Evolutionary conservation across 1,140 invertebrate genomes (phyloP).

Genomic region (Triops cancriformis): DNA sequence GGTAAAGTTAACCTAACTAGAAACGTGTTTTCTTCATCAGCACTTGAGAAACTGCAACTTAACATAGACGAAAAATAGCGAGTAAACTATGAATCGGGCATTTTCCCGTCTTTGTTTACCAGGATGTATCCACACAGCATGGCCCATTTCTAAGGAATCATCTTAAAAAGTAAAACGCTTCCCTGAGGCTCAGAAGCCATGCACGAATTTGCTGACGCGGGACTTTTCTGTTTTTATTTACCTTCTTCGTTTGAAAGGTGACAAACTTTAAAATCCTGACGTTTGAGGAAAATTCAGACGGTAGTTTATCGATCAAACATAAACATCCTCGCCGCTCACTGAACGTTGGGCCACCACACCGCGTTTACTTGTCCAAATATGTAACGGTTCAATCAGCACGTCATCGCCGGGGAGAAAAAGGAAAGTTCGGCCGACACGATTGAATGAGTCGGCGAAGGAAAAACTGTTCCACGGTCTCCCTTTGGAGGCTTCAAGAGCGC

Average conservation of each 20-base stretch:
- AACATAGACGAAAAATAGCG: too few relatives aligned
- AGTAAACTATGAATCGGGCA: too few relatives aligned
- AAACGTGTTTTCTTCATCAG: too few relatives aligned
- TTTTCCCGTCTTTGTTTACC: too few relatives aligned
- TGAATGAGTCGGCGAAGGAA: neutral
- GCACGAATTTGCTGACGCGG: neutral
- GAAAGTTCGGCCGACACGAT: neutral
- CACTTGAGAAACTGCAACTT: too few relatives aligned
- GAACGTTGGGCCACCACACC: neutral
- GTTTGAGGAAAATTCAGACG: neutral
- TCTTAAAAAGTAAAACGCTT: neutral
- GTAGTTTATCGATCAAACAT: neutral
- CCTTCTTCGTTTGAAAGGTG: neutral
- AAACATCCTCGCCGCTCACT: neutral
- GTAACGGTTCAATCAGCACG: neutral
- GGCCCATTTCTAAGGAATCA: too few relatives aligned
- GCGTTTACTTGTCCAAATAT: neutral
- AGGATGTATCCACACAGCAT: too few relatives aligned
- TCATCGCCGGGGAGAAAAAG: neutral
- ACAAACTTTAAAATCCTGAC: neutral
- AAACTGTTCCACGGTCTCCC: neutral
- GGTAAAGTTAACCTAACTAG: too few relatives aligned
- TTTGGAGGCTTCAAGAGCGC: neutral
- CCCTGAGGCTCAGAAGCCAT: neutral
- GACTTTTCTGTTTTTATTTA: neutral